These are phyloP conservation scores for Pegoplata infirma DNA, from an alignment of 2,888 invertebrate genomes.

Conservation along the genomic window DNA sequence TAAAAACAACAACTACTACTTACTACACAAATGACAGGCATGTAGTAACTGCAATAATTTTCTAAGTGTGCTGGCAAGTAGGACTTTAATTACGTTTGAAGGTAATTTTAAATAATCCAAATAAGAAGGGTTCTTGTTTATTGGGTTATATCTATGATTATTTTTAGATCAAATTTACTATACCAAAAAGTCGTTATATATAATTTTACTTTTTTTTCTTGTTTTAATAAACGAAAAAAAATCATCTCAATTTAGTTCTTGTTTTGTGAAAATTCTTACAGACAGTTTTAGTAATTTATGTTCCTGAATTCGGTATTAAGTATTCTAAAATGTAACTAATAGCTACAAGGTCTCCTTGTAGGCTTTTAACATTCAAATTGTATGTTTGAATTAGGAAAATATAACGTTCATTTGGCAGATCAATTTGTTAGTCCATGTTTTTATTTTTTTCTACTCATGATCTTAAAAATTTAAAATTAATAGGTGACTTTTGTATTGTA, in stretches of 20 bases:
- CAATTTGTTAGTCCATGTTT: neutral
- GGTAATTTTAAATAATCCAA: too few species aligned
- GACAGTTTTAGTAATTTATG: neutral
- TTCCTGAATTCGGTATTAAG: neutral
- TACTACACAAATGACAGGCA: too few species aligned
- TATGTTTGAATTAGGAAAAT: neutral
- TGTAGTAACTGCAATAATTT: too few species aligned
- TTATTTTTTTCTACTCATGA: neutral
- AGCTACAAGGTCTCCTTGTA: neutral
- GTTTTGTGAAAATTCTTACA: too few species aligned
- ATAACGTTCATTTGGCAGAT: neutral
- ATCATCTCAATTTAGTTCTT: too few species aligned
- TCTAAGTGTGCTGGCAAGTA: too few species aligned
- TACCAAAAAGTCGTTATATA: neutral
- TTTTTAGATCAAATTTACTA: neutral
- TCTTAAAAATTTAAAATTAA: neutral
- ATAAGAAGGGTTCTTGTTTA: too few species aligned
- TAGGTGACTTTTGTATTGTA: neutral
- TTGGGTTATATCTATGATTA: neutral
- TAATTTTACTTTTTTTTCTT: neutral
- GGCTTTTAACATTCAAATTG: neutral
- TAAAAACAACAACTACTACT: too few species aligned
- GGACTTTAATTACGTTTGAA: too few species aligned
- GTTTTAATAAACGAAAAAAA: too few species aligned
- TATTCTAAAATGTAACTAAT: neutral